Percentiles rank a stretch among this genome's conserved stretches.
phyloP scores from a whole-genome alignment of 2,888 invertebrate species.

The Chrysomela aeneicollis region DNA sequence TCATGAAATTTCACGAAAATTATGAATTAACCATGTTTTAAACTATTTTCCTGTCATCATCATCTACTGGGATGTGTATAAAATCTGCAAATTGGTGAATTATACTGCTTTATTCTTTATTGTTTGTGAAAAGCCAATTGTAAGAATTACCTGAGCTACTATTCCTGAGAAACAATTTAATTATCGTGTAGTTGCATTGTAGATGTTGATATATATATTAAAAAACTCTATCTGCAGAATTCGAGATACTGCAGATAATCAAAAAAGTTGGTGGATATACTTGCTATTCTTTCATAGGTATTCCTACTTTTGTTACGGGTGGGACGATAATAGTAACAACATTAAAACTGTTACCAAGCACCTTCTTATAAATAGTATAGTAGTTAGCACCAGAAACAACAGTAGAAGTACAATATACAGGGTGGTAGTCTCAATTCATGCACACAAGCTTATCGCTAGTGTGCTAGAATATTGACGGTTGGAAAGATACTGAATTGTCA shows the following conservation, averaged over 20 bases:
- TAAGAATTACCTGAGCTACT: conserved; percentile 58
- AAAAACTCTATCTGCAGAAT: conserved; percentile 22
- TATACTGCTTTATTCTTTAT: conserved; percentile 37
- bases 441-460: background rate
- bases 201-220: conserved; percentile 47
- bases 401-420: conserved; percentile 36
- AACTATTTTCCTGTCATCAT: conserved; percentile 43
- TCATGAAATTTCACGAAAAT: conserved; percentile 18
- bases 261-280: conserved; percentile 11
- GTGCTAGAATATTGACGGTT: conserved; percentile 5
- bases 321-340: conserved; percentile 38
- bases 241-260: conserved; percentile 18
- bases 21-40: conserved; percentile 37
- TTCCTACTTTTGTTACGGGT: conserved; percentile 39
- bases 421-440: conserved; percentile 24
- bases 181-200: conserved; percentile 41
- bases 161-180: conserved; percentile 59
- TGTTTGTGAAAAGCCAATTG: conserved; percentile 33
- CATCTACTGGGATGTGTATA: conserved; percentile 46
- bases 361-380: conserved; percentile 37
- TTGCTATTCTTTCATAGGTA: conserved; percentile 27
- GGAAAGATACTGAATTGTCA: background rate
- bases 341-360: conserved; percentile 37
- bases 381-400: conserved; percentile 41
- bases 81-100: conserved; percentile 38